phyloP scores from a whole-genome alignment of 2,113 vertebrate genomes.

The Todiramphus saurophagus region DNA sequence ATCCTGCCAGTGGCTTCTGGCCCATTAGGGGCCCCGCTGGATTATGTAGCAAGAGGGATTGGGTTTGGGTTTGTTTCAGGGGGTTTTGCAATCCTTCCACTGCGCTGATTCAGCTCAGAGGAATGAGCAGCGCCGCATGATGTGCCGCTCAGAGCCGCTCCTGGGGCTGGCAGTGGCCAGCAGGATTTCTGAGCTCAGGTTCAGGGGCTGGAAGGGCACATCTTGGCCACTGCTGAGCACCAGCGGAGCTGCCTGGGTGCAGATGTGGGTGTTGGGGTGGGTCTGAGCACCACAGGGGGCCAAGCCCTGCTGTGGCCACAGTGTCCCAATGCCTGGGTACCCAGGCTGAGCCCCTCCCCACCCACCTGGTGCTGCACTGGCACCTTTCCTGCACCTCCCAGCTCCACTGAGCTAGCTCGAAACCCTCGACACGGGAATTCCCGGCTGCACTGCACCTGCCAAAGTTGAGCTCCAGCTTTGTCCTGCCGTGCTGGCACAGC shows the following conservation, averaged over 20 bases:
- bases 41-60: neutral
- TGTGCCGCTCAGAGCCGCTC: neutral
- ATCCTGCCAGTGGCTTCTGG: neutral
- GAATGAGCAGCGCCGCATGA: neutral
- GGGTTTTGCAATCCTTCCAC: conserved; percentile 48
- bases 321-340: rapidly evolving
- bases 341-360: rapidly evolving
- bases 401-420: neutral
- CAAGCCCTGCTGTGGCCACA: neutral
- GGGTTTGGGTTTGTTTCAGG: conserved; percentile 9
- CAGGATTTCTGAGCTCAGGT: neutral
- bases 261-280: rapidly evolving
- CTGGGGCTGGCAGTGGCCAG: neutral
- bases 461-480: neutral
- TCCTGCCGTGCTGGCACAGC: neutral
- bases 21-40: rapidly evolving
- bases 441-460: neutral
- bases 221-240: neutral
- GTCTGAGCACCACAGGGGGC: rapidly evolving
- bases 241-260: rapidly evolving
- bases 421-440: neutral
- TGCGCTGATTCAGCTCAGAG: neutral
- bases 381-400: neutral
- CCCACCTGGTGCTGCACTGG: neutral
- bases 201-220: neutral